phyloP scores from a whole-genome alignment of 2,888 invertebrate species.

The Diachrysia chrysitis region DNA sequence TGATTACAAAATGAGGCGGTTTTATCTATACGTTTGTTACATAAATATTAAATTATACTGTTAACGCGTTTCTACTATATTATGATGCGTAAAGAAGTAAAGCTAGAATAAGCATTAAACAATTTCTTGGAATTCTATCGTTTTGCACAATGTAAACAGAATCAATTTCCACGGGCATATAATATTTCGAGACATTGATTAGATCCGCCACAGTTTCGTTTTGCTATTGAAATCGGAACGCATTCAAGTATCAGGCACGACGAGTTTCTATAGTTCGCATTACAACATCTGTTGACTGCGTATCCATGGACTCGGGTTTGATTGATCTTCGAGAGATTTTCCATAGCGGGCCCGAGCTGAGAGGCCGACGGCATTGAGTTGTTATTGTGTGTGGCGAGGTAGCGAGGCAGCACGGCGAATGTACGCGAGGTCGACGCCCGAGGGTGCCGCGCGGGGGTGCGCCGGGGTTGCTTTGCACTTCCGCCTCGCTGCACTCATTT shows the following conservation, averaged over 20 bases:
- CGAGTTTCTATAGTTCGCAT: slow-evolving; percentile 17
- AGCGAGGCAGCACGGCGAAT: slow-evolving; percentile 65
- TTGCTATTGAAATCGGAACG: slow-evolving; percentile 25
- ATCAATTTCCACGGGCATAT: slow-evolving; percentile 13
- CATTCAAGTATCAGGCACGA: slow-evolving; percentile 15
- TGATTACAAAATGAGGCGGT: slow-evolving; percentile 15
- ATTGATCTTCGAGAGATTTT: slow-evolving; percentile 70
- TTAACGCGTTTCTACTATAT: no score
- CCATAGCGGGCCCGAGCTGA: slow-evolving; percentile 56
- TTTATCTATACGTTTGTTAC: slow-evolving; percentile 3
- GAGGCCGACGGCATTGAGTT: slow-evolving; percentile 59
- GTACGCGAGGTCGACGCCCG: slow-evolving; percentile 83
- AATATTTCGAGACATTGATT: slow-evolving; percentile 19
- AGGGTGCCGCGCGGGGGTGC: slow-evolving; percentile 64
- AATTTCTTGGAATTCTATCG: background rate
- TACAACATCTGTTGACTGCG: slow-evolving; percentile 45
- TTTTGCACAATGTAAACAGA: slow-evolving; percentile 16
- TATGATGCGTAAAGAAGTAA: background rate
- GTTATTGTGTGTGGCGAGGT: slow-evolving; percentile 61
- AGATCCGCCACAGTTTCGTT: slow-evolving; percentile 11
- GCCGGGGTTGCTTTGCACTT: slow-evolving; percentile 85
- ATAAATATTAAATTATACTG: background rate
- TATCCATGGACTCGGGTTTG: slow-evolving; percentile 55
- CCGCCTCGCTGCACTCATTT: slow-evolving; percentile 87
- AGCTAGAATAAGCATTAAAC: background rate